Base-by-base conservation (phyloP, 2,888 invertebrate species). In the Aleiodes testaceus region DNA sequence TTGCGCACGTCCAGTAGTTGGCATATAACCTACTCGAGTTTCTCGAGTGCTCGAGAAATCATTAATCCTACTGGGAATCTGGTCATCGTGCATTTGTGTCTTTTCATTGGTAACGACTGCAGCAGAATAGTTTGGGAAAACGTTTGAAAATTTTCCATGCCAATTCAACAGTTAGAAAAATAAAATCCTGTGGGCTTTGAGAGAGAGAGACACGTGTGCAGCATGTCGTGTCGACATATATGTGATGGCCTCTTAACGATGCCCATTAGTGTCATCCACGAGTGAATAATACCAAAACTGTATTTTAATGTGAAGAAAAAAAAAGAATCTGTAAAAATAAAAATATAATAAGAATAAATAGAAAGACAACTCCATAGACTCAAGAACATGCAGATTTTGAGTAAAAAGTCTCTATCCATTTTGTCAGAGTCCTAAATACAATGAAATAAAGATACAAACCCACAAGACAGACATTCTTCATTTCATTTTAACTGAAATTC, bases 61-160 rank as follows among this genome's bases (percentile, higher is more conserved):
- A 75, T 77, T 75, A 75, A 78, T 78, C 72, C 71, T 75, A 74
- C 76, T 69, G 74, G 73, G 77, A 77, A 77, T 75, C 66, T 47
- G 64, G 26, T 64, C 30, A 66, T 26, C 66, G 50, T 30, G 52
- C 50, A 30, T 26, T 26, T 26, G 26, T 64, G 47, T 49, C 22
- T 30, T 47, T 53, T 26, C 14, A 12, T 16, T 30, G 26, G 45
- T 64, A 49, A 45, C 30, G 26, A 61, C 7, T 36, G 7, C 36
- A 36, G 36, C 9, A 9, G 9, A 36, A 36, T 36, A 36, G 36
- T 36, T 16, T 61, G 16, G 11, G 22, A 11, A 52, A 22, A 52
- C n/a, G 53, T n/a, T 11, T 22, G 22, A 53, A 53, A 53, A 20
- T 53, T 53, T 22, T 16, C 20, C n/a, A 53, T n/a, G 30, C 22